Evolutionary conservation across 2,888 invertebrate species (phyloP).

Genomic region (Rhagonycha fulva): DNA sequence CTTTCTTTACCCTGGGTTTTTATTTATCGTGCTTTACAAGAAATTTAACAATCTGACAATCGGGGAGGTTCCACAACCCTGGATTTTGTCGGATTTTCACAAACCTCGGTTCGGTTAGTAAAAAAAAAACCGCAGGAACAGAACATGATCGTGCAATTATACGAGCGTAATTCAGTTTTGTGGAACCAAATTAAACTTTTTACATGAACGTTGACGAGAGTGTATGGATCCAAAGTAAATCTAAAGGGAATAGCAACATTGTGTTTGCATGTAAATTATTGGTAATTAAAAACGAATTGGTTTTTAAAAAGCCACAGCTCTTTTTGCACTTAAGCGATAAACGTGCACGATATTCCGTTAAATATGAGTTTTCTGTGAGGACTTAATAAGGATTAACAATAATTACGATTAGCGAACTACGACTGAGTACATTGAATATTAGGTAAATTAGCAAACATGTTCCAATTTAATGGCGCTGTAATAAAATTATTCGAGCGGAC

Average conservation of each 20-base stretch:
- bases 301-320: not conserved
- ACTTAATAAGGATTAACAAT: not conserved
- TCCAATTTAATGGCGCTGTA: not conserved
- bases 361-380: not conserved
- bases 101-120: not conserved
- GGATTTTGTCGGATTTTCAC: not conserved
- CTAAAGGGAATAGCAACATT: not conserved
- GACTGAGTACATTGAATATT: not conserved
- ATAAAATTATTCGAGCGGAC: not conserved
- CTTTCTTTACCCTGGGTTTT: too few species aligned
- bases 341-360: not conserved
- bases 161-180: not conserved
- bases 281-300: not conserved
- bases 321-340: not conserved
- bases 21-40: not conserved
- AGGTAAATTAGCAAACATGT: not conserved
- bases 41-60: not conserved
- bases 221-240: not conserved
- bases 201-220: not conserved
- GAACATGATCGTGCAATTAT: not conserved
- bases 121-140: not conserved
- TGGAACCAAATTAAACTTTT: not conserved
- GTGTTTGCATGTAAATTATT: not conserved
- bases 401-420: not conserved
- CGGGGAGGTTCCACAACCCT: not conserved